These are phyloP conservation scores for Miichthys miiuy DNA, from an alignment of 2,797 vertebrate genomes.

Conservation along the genomic window DNA sequence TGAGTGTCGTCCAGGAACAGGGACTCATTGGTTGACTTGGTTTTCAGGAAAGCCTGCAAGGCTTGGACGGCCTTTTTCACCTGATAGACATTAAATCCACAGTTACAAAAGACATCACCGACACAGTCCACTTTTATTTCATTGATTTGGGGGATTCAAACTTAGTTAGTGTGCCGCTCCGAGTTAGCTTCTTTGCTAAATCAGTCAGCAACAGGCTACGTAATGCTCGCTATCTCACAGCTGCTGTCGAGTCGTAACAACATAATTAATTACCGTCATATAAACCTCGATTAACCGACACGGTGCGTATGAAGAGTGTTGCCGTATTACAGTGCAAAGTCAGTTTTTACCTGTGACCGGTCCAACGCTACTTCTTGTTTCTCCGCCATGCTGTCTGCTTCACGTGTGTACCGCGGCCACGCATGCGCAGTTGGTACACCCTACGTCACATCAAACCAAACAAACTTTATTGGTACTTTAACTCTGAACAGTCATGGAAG, in stretches of 20 bases:
- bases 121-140: neutral
- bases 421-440: conserved; percentile 56
- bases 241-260: neutral
- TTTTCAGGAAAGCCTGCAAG: conserved; percentile 84
- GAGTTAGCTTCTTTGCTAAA: conserved; percentile 52
- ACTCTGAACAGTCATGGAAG: neutral
- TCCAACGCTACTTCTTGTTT: conserved; percentile 54
- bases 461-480: conserved; percentile 67
- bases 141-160: rapidly evolving
- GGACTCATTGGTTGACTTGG: conserved; percentile 66
- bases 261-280: rapidly evolving
- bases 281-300: rapidly evolving
- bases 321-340: rapidly evolving
- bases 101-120: neutral
- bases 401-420: conserved; percentile 51
- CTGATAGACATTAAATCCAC: conserved; percentile 65
- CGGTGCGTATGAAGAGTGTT: rapidly evolving
- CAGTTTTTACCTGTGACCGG: conserved; percentile 71
- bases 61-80: conserved; percentile 89
- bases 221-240: neutral
- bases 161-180: neutral
- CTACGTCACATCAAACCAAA: conserved; percentile 33
- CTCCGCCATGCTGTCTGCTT: conserved; percentile 76
- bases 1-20: conserved; percentile 83
- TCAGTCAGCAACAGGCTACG: neutral